Conservation (phyloP, 2,113 vertebrate genomes). For the Hyperopisus bebe region DNA sequence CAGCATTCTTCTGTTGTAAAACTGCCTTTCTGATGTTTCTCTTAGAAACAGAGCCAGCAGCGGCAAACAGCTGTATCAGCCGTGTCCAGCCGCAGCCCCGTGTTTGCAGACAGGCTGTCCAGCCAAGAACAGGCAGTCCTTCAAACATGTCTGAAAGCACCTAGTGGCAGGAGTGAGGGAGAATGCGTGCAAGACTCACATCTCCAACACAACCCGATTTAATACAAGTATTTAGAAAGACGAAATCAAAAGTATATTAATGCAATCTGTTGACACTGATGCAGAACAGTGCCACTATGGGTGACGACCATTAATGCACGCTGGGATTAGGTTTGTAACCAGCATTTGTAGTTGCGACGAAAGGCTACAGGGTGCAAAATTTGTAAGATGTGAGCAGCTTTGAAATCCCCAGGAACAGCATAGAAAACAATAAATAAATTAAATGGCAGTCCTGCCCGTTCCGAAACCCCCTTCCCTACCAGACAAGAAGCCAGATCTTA, state of each 20-base stretch:
- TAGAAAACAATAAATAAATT: not conserved
- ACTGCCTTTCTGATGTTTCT: constrained; percentile 19
- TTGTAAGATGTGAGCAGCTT: not conserved
- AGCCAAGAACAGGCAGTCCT: constrained; percentile 27
- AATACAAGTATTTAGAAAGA: not conserved
- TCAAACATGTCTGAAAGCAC: constrained; percentile 19
- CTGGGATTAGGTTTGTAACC: not conserved
- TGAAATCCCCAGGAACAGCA: not conserved
- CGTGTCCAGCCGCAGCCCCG: constrained; percentile 4
- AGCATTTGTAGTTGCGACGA: not conserved
- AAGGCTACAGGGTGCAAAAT: not conserved
- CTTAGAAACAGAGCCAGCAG: constrained; percentile 12
- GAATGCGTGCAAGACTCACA: not conserved
- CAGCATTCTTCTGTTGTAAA: not conserved
- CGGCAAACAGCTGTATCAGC: constrained; percentile 10
- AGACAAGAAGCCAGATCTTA: constrained; percentile 15
- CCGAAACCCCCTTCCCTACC: not conserved
- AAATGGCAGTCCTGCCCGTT: not conserved
- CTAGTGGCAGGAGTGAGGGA: not conserved
- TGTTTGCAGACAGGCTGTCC: constrained; percentile 34
- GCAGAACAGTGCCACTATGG: not conserved
- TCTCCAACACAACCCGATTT: not conserved
- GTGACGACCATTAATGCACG: not conserved
- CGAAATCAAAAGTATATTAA: not conserved
- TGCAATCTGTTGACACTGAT: not conserved